Base-by-base conservation (phyloP, 2,113 vertebrate species). In the Campylomormyrus numenius region DNA sequence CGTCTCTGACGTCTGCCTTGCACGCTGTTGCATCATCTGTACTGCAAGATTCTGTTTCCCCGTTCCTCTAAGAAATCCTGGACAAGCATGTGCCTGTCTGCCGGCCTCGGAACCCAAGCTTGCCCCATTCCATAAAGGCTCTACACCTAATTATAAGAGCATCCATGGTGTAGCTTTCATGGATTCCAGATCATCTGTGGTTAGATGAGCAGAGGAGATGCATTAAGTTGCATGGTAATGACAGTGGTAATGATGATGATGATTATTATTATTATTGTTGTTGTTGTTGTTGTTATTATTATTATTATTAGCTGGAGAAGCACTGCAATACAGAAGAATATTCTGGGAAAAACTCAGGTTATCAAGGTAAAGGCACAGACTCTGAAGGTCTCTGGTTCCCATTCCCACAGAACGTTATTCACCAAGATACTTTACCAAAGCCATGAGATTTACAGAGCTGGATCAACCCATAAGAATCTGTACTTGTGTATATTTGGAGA, bases 31-130 rank as follows among this genome's bases (percentile, higher is more conserved):
- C 50, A 35, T 35, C 50, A 87, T 24, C 85, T 87, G 31, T 11
- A 19, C 48, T 53, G 4, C n/a, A 52, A 87, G 49, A 39, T 56
- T 53, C n/a, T 8, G n/a, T 39, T 87, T 87, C 31, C 85, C 50
- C 15, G 50, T 53, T 87, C 50, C 27, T 35, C n/a, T 53, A 13
- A 87, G 85, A 87, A 53, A 31, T 39, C 27, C 10, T 31, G 31
- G 49, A 87, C 85, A 87, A 53, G 85, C 85, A 52, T 56, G 27
- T 87, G 85, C 85, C 85, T 87, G 85, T 87, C 50, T 87, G 13
- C 50, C 10, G n/a, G 50, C 48, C 49, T 53, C 5, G 15, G 27
- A 52, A 39, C 50, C 49, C 48, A 35, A 53, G n/a, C 15, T 39
- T 87, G 15, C 49, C 50, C 27, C 48, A 53, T 87, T 87, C 85